These are phyloP conservation scores for Bothrops alternatus DNA, from an alignment of 2,797 vertebrate genomes.

Conservation along the genomic window DNA sequence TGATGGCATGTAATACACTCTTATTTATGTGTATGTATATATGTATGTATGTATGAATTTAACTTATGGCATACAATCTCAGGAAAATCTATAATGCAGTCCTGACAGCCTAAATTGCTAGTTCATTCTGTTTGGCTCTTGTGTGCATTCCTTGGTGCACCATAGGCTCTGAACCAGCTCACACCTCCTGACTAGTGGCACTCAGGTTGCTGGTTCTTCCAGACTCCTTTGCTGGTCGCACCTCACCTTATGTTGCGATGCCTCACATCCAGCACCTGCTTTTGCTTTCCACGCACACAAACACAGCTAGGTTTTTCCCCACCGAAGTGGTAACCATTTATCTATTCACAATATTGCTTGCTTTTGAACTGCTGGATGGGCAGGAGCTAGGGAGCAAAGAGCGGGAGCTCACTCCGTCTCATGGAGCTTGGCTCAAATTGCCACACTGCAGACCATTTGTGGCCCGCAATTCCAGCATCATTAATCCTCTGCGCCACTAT, in stretches of 20 bases:
- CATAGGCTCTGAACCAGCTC: not conserved
- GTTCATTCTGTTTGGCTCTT: not conserved
- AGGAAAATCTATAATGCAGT: not conserved
- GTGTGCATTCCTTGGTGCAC: not conserved
- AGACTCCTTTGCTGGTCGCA: not conserved
- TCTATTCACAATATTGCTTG: not conserved
- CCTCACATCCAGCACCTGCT: not conserved
- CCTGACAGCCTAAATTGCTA: not conserved
- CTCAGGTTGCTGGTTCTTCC: not conserved
- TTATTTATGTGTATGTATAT: too few species aligned
- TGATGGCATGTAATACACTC: not conserved
- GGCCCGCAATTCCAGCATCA: not conserved
- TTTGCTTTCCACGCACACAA: not conserved
- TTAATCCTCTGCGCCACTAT: not conserved
- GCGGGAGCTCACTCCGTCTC: not conserved
- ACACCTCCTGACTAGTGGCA: not conserved
- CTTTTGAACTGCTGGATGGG: not conserved
- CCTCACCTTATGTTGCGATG: not conserved
- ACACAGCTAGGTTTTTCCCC: too few species aligned
- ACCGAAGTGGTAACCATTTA: not conserved
- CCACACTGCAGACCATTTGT: not conserved
- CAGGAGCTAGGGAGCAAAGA: not conserved
- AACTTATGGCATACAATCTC: not conserved
- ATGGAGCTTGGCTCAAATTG: not conserved
- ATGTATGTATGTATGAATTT: not conserved